phyloP scores from a whole-genome alignment of 2,797 vertebrate species.

The Myripristis jacobus region DNA sequence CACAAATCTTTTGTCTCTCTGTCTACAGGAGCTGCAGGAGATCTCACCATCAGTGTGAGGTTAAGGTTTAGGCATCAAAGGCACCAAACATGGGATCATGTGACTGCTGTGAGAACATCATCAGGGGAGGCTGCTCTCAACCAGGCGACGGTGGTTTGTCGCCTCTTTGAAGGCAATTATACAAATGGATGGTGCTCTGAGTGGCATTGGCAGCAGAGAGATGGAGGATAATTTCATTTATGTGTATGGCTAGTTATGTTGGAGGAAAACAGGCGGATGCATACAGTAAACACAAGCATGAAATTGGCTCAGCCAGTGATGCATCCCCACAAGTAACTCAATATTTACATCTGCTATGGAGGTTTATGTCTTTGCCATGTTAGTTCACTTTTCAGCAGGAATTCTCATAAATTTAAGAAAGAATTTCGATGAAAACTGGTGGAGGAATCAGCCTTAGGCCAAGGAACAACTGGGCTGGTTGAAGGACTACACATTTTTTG shows the following conservation, averaged over 20 bases:
- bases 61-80: constrained; percentile 8
- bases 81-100: neutral
- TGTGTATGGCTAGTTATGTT: constrained; percentile 10
- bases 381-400: too few relatives aligned
- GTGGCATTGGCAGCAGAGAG: constrained; percentile 4
- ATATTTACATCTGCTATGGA: constrained; percentile 37
- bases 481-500: too few relatives aligned
- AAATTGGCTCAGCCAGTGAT: constrained; percentile 30
- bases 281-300: constrained; percentile 43
- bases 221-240: constrained; percentile 32
- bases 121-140: neutral
- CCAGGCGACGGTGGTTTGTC: constrained; percentile 1
- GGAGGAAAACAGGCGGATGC: constrained; percentile 29
- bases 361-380: too few relatives aligned
- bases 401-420: too few relatives aligned
- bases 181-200: constrained; percentile 21
- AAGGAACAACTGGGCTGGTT: too few relatives aligned
- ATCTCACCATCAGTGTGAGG: neutral
- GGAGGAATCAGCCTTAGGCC: too few relatives aligned
- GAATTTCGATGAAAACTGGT: too few relatives aligned
- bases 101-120: constrained; percentile 14
- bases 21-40: neutral
- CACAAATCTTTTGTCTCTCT: neutral
- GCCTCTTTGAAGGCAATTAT: neutral
- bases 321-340: constrained; percentile 33